Conservation (phyloP, 2,888 invertebrate species). For the Rhagophthalmus giganteus region DNA sequence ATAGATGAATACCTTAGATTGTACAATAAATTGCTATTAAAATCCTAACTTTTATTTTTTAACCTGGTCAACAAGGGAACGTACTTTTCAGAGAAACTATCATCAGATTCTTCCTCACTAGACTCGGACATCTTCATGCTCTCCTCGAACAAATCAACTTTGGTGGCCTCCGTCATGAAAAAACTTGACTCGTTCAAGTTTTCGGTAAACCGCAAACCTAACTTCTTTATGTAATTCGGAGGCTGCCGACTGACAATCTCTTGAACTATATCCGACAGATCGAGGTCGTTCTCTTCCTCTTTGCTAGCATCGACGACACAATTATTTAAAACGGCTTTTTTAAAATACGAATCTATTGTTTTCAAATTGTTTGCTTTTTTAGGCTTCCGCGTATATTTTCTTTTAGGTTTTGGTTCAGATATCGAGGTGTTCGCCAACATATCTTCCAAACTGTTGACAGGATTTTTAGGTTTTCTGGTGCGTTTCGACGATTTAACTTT, state of each 20-base stretch:
- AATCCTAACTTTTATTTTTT: slow-evolving; percentile 19
- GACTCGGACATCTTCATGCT: slow-evolving; percentile 51
- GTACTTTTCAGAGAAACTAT: slow-evolving; percentile 39
- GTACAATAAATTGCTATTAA: no score
- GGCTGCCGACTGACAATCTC: slow-evolving; percentile 53
- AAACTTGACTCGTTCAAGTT: slow-evolving; percentile 42
- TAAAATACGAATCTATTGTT: slow-evolving; percentile 46
- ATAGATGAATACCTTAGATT: no score
- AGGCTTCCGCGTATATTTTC: slow-evolving; percentile 41
- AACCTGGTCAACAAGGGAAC: slow-evolving; percentile 43
- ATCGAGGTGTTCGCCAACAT: slow-evolving; percentile 41
- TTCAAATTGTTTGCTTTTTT: slow-evolving; percentile 20
- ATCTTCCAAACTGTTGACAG: slow-evolving; percentile 34
- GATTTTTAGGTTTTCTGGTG: slow-evolving; percentile 34
- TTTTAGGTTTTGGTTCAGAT: slow-evolving; percentile 43
- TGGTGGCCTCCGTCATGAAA: slow-evolving; percentile 46
- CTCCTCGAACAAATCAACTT: slow-evolving; percentile 66
- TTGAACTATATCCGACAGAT: slow-evolving; percentile 61
- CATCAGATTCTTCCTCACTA: slow-evolving; percentile 31
- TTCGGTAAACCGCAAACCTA: background rate
- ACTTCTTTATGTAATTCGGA: slow-evolving; percentile 36
- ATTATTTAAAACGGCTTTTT: slow-evolving; percentile 35
- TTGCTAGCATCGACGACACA: slow-evolving; percentile 41
- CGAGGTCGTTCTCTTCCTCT: slow-evolving; percentile 53
- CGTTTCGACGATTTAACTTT: slow-evolving; percentile 54